Conservation (phyloP, 1,140 invertebrate species). For the Lepidurus couesii region DNA sequence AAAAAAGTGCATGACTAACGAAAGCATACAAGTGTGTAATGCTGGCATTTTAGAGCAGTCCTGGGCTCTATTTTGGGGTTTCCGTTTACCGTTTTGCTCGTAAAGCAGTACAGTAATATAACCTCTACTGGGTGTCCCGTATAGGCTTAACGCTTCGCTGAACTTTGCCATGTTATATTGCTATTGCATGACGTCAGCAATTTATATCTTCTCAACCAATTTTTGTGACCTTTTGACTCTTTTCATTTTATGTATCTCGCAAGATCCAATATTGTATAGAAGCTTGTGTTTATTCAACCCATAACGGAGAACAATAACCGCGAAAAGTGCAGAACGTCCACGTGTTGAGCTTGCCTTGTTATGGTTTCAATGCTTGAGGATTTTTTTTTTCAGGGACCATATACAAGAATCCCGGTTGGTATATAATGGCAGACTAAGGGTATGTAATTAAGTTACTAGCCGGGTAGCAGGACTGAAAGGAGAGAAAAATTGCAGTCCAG, state of each 20-base stretch:
- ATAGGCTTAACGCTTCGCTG: conserved; percentile 11
- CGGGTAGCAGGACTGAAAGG: too few species aligned
- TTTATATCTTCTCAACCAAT: not conserved
- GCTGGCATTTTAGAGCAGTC: not conserved
- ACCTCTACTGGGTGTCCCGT: not conserved
- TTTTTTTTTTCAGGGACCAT: too few species aligned
- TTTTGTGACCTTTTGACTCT: not conserved
- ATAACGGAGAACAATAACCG: not conserved
- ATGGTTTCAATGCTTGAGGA: not conserved
- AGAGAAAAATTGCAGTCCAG: too few species aligned
- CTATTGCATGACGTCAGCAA: conserved; percentile 9
- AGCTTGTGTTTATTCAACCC: not conserved
- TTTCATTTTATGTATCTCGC: not conserved
- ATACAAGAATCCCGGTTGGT: too few species aligned
- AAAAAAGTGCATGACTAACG: not conserved
- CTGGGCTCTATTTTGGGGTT: conserved; percentile 2
- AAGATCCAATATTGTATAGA: not conserved
- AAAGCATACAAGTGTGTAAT: conserved; percentile 6
- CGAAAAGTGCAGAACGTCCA: not conserved
- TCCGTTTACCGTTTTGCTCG: conserved; percentile 12
- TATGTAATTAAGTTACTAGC: too few species aligned
- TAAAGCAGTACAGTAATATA: conserved; percentile 1
- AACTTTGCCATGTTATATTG: conserved; percentile 20
- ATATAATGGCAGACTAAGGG: too few species aligned
- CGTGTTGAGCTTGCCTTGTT: not conserved